Evolutionary conservation across 2,888 invertebrate species (phyloP), one percentile per base, ranked within the genome.

Genomic region (Zelleria hepariella): DNA sequence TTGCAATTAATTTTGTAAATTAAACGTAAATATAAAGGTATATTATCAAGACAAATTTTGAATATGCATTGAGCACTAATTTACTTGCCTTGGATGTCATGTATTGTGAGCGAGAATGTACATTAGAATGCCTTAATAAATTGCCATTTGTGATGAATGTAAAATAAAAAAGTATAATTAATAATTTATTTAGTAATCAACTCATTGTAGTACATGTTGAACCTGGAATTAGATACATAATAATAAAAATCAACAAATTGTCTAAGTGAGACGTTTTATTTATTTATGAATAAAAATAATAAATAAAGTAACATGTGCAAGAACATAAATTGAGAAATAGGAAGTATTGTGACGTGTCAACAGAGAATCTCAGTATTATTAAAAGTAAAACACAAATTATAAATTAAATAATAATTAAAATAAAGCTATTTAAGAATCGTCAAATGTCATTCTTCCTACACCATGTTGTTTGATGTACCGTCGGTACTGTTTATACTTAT

Each of bases 381-480:
- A 5, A 27, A 32, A 42, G 42, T 32, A 15, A n/a, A 57, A 51
- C 23, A 5, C 8, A 53, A 53, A 5, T 25, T 57, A n/a, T n/a
- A 48, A 57, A 7, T 25, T 24, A 57, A 57, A 25, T 48, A 48
- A 47, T 24, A 48, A 15, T 18, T 18, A 65, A 65, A 60, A 67
- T 62, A 64, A 59, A 58, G 51, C 58, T 59, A 18, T 71, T 89
- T 87, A 92, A 59, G 92, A 95, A 75, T 96, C 95, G 70, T 95
- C 96, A 78, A 98, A 98, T n/a, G 95, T 95, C 90, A 98, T 95
- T 72, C 97, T 91, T 0, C 96, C 94, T 0, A 95, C 93, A 2
- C 96, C 97, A 75, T 96, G 96, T 70, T 94, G 95, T 80, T 96
- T 97, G 86, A 98, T 93, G 77, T 96, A 97, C 61, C 98, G 90